These are phyloP conservation scores for Lepus americanus DNA, from an alignment of 2,113 vertebrate genomes.

Conservation along the genomic window DNA sequence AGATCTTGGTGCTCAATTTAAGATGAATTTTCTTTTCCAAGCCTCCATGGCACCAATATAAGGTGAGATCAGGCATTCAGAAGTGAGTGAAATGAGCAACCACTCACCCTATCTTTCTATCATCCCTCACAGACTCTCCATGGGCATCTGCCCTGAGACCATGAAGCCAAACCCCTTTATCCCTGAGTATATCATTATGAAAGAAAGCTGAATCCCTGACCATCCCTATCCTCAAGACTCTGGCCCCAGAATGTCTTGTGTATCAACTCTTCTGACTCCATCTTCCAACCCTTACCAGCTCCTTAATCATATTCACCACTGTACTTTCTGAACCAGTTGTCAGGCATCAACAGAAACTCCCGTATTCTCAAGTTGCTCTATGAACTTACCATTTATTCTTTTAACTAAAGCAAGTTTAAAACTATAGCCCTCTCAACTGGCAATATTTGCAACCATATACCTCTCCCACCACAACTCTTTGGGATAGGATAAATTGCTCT, in stretches of 20 bases:
- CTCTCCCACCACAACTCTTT: background rate
- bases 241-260: background rate
- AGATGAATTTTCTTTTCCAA: background rate
- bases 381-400: background rate
- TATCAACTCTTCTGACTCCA: background rate
- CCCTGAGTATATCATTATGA: background rate
- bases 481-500: background rate
- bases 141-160: background rate
- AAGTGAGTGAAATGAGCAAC: background rate
- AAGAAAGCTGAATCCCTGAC: background rate
- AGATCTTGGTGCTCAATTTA: background rate
- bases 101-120: background rate
- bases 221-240: background rate
- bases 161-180: background rate
- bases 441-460: background rate
- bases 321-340: background rate
- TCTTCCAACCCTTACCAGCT: background rate
- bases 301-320: background rate
- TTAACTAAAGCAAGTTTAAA: constrained; percentile 12
- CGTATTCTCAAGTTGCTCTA: background rate
- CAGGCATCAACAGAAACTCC: background rate
- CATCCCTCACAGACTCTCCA: background rate
- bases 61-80: background rate
- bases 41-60: background rate
- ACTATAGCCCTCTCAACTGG: background rate